phyloP scores from a whole-genome alignment of 2,888 invertebrate species.

The Oithona nana region DNA sequence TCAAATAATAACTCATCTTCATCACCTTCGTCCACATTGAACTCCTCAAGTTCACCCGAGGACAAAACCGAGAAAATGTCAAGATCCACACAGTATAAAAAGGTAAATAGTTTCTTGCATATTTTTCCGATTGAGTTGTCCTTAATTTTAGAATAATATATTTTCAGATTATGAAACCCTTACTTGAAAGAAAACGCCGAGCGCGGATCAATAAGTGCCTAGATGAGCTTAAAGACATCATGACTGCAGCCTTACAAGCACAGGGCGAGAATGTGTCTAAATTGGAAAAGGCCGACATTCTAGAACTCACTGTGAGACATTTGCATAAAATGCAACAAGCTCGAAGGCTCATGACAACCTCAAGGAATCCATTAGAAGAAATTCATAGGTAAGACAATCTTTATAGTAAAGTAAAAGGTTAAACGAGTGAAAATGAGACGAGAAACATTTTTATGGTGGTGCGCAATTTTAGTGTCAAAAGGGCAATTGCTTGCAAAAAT shows the following conservation, averaged over 20 bases:
- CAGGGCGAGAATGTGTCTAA: slow-evolving; percentile 24
- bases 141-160: not conserved
- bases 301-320: slow-evolving; percentile 25
- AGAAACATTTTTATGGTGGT: too few species aligned
- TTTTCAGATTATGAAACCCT: slow-evolving; percentile 47
- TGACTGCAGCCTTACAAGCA: slow-evolving; percentile 52
- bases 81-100: not conserved
- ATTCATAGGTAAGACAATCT: slow-evolving; percentile 39
- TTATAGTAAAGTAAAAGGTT: too few species aligned
- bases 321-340: slow-evolving; percentile 24
- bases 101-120: too few species aligned
- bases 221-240: slow-evolving; percentile 58
- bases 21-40: too few species aligned
- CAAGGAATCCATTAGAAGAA: slow-evolving; percentile 43
- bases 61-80: not conserved
- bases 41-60: not conserved
- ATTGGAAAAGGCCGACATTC: slow-evolving; percentile 24
- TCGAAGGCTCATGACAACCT: slow-evolving; percentile 20
- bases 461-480: too few species aligned
- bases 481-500: too few species aligned
- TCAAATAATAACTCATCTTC: too few species aligned
- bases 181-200: slow-evolving; percentile 53
- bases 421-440: too few species aligned
- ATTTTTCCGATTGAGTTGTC: not conserved
- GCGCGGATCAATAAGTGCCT: slow-evolving; percentile 60